Percentiles rank a stretch among this genome's conserved stretches.
phyloP scores from a whole-genome alignment of 2,888 invertebrate genomes.

The Conchocele bisecta region DNA sequence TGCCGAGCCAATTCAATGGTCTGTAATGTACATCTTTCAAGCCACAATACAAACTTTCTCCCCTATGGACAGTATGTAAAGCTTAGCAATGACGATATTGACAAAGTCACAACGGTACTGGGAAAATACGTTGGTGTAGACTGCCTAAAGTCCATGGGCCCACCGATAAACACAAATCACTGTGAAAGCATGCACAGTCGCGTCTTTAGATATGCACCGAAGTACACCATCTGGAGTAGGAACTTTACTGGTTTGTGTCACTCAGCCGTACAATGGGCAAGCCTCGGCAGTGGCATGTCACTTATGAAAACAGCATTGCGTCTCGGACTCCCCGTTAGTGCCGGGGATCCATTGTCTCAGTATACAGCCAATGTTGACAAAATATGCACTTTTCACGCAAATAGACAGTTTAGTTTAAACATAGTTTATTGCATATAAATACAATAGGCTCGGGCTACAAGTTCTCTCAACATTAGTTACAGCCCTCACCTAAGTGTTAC shows the following conservation, averaged over 20 bases:
- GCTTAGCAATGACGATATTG: slow-evolving; percentile 7
- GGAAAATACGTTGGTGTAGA: not conserved
- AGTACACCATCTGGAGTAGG: slow-evolving; percentile 21
- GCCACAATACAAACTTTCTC: not conserved
- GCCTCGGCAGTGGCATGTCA: not conserved
- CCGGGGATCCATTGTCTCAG: slow-evolving; percentile 9
- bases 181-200: slow-evolving; percentile 18
- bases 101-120: not conserved
- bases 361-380: not conserved
- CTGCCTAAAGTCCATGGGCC: slow-evolving; percentile 3
- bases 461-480: too few species aligned
- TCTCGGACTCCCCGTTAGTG: not conserved
- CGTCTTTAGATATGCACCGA: slow-evolving; percentile 10
- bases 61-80: slow-evolving; percentile 18
- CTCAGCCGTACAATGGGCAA: slow-evolving; percentile 6
- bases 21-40: slow-evolving; percentile 8
- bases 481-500: too few species aligned
- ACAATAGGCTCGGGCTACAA: too few species aligned
- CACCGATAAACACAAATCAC: slow-evolving; percentile 13
- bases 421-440: too few species aligned
- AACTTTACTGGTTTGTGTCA: slow-evolving; percentile 20
- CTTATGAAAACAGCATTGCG: not conserved
- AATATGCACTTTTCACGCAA: not conserved
- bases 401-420: not conserved
- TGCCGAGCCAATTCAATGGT: slow-evolving; percentile 8